phyloP scores from a whole-genome alignment of 53 echinoderm and acorn worm genomes.

The Temnopleurus reevesii region DNA sequence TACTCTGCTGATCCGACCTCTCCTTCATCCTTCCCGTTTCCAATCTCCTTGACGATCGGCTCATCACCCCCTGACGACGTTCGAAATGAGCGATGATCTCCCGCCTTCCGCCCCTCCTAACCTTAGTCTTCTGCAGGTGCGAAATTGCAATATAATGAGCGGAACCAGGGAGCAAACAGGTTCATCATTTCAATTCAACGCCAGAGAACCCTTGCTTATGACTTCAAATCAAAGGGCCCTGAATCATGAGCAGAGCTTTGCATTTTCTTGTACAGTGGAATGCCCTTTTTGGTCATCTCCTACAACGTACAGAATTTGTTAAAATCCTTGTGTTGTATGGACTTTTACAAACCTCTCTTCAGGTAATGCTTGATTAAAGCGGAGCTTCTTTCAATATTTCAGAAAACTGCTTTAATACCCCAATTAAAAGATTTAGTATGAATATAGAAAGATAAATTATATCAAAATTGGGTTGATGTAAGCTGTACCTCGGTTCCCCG shows the following conservation, averaged over 20 bases:
- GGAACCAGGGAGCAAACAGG: slow-evolving; percentile 7
- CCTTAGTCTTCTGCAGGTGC: slow-evolving; percentile 7
- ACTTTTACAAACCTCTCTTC: no score
- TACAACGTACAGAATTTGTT: no score
- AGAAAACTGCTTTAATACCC: no score
- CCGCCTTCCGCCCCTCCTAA: slow-evolving; percentile 22
- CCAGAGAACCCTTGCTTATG: neutral
- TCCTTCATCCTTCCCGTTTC: neutral
- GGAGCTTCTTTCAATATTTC: no score
- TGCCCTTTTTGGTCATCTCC: no score
- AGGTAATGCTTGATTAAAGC: no score
- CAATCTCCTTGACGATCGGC: slow-evolving; percentile 28
- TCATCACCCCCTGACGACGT: slow-evolving; percentile 44
- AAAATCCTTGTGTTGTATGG: no score
- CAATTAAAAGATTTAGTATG: no score
- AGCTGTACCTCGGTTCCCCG: no score
- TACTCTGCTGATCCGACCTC: slow-evolving; percentile 22
- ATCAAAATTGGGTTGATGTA: no score
- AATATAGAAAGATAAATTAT: no score
- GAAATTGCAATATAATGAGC: slow-evolving; percentile 30
- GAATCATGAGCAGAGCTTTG: neutral
- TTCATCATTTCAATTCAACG: neutral
- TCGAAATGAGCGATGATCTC: slow-evolving; percentile 24
- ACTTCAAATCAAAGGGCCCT: neutral
- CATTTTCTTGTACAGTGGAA: neutral